Evolutionary conservation across 2,888 invertebrate species (phyloP).

Genomic region (Drepanosiphum platanoidis): DNA sequence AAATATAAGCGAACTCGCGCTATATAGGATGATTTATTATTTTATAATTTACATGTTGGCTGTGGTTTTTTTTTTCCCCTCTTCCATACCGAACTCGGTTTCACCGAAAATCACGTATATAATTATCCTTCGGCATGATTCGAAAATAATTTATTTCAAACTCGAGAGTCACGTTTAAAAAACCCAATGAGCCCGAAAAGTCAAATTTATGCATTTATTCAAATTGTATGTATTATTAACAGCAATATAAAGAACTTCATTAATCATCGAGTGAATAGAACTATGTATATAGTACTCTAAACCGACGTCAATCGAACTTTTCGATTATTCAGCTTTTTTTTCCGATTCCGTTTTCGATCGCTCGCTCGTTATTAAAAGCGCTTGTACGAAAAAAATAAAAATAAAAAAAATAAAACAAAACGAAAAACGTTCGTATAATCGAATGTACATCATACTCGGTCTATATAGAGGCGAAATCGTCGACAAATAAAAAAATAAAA

Average conservation of each 20-base stretch:
- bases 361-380: not conserved
- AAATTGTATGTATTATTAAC: slow-evolving; percentile 7
- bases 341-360: not conserved
- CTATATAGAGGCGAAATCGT: no score
- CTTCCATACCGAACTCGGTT: not conserved
- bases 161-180: slow-evolving; percentile 1
- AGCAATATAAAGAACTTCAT: not conserved
- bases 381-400: not conserved
- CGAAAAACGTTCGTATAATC: no score
- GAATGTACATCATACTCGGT: no score
- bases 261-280: slow-evolving; percentile 5
- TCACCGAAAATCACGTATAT: not conserved
- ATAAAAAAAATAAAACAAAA: no score
- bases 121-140: not conserved
- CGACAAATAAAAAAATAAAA: no score
- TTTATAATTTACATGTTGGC: not conserved
- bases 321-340: not conserved
- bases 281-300: not conserved
- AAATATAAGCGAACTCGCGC: slow-evolving; percentile 2
- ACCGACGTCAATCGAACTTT: not conserved
- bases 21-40: not conserved
- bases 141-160: slow-evolving; percentile 10
- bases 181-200: not conserved
- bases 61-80: not conserved
- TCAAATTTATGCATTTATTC: slow-evolving; percentile 22